Percentiles rank a stretch among this genome's conserved stretches.
These are phyloP conservation scores for Sepiola atlantica DNA, from an alignment of 2,888 invertebrate genomes.

Conservation along the genomic window DNA sequence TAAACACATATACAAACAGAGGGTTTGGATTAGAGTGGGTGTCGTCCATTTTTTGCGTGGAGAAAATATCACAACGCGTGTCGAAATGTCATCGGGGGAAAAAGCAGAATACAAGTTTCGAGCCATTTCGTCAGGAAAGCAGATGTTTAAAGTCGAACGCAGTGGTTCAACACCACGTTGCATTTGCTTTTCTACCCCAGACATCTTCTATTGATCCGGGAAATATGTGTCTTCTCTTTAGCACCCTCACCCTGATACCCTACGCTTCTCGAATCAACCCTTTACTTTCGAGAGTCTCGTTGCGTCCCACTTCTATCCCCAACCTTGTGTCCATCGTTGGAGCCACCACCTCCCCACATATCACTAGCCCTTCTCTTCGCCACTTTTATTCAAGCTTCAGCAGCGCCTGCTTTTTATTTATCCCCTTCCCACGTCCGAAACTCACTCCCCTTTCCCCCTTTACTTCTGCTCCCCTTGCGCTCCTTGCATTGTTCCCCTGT, in stretches of 20 bases:
- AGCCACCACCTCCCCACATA: neutral
- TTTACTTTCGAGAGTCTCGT: neutral
- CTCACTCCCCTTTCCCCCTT: neutral
- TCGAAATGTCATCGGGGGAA: neutral
- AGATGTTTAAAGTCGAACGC: neutral
- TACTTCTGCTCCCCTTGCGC: neutral
- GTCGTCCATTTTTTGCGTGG: neutral
- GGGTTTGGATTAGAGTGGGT: neutral
- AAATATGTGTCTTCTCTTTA: conserved; percentile 32
- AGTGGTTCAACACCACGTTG: neutral
- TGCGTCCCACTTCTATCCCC: neutral
- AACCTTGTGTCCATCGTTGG: neutral
- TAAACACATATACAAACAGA: neutral
- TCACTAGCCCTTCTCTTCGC: neutral
- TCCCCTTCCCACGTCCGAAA: too few relatives aligned
- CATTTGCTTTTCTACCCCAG: neutral
- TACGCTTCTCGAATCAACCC: neutral
- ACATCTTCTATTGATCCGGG: neutral
- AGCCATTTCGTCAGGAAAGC: neutral
- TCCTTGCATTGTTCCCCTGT: neutral
- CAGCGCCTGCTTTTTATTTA: neutral
- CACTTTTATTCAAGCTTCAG: neutral
- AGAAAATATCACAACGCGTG: neutral
- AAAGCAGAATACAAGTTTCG: neutral
- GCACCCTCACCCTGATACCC: neutral